These are phyloP conservation scores for Enteromius treurensis DNA, from an alignment of 2,797 vertebrate genomes.

Conservation along the genomic window DNA sequence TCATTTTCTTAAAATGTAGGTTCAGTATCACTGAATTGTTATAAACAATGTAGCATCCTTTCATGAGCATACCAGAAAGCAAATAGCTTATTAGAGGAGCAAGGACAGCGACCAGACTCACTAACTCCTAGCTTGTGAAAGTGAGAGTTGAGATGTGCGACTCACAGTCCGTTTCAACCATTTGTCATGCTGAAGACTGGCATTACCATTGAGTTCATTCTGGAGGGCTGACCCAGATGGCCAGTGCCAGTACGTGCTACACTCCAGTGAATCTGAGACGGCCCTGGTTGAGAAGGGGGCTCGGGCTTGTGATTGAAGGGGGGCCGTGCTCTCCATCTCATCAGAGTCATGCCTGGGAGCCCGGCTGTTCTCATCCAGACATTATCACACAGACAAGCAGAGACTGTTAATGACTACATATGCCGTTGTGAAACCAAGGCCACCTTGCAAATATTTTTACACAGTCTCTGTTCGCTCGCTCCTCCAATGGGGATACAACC, in stretches of 20 bases:
- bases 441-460: conserved; percentile 21
- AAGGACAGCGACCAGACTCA: conserved; percentile 28
- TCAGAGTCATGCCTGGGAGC: conserved; percentile 46
- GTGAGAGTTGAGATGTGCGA: conserved; percentile 16
- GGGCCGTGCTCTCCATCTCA: conserved; percentile 48
- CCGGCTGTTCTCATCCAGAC: conserved; percentile 32
- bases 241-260: conserved; percentile 57
- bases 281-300: conserved; percentile 50
- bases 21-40: not conserved
- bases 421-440: conserved; percentile 5
- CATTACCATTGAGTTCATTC: conserved; percentile 52
- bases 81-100: conserved; percentile 15
- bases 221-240: conserved; percentile 61
- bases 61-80: not conserved
- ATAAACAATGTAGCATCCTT: not conserved
- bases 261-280: conserved; percentile 52
- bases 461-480: not conserved
- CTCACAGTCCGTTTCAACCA: conserved; percentile 33
- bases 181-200: conserved; percentile 55
- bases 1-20: not conserved
- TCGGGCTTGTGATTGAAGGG: conserved; percentile 54
- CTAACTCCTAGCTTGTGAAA: conserved; percentile 27
- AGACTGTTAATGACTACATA: conserved; percentile 35
- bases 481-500: not conserved
- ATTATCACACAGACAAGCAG: conserved; percentile 27